Conservation (phyloP, 1,140 invertebrate genomes). For the Papilio xuthus region DNA sequence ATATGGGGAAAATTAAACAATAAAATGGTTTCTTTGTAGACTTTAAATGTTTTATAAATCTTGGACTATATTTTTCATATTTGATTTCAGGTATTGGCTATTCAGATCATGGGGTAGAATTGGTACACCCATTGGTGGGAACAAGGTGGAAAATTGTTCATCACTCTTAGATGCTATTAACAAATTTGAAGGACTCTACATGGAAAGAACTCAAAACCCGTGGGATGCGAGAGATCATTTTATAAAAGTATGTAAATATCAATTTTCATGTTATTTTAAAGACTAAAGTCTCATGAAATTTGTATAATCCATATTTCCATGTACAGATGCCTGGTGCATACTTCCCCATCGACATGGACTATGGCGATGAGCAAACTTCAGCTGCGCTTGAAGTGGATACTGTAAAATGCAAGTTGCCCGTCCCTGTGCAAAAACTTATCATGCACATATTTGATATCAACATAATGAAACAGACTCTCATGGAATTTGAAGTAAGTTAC, state of each 20-base stretch:
- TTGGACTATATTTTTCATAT: background rate
- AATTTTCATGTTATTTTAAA: background rate
- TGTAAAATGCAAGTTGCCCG: slow-evolving; percentile 86
- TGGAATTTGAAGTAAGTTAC: slow-evolving; percentile 92
- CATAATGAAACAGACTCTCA: slow-evolving; percentile 94
- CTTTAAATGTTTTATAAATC: too few species aligned
- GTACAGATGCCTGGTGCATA: slow-evolving; percentile 86
- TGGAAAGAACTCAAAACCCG: slow-evolving; percentile 93
- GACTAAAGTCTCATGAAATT: too few species aligned
- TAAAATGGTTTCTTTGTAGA: too few species aligned
- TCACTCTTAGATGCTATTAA: slow-evolving; percentile 83
- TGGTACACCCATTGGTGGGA: slow-evolving; percentile 94
- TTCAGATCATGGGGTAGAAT: slow-evolving; percentile 97
- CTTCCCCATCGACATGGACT: slow-evolving; percentile 96
- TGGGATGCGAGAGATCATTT: slow-evolving; percentile 89
- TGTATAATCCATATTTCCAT: too few species aligned
- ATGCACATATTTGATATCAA: slow-evolving; percentile 95
- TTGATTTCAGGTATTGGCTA: slow-evolving; percentile 86
- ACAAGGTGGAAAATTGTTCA: slow-evolving; percentile 86
- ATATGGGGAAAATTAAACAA: too few species aligned
- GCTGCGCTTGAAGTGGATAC: slow-evolving; percentile 65
- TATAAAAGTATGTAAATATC: slow-evolving; percentile 83
- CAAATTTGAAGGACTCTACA: slow-evolving; percentile 87
- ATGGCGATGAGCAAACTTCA: slow-evolving; percentile 83
- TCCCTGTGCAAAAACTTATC: slow-evolving; percentile 92